Evolutionary conservation across 1,140 invertebrate species (phyloP).

Genomic region (Chironomus striatipennis): DNA sequence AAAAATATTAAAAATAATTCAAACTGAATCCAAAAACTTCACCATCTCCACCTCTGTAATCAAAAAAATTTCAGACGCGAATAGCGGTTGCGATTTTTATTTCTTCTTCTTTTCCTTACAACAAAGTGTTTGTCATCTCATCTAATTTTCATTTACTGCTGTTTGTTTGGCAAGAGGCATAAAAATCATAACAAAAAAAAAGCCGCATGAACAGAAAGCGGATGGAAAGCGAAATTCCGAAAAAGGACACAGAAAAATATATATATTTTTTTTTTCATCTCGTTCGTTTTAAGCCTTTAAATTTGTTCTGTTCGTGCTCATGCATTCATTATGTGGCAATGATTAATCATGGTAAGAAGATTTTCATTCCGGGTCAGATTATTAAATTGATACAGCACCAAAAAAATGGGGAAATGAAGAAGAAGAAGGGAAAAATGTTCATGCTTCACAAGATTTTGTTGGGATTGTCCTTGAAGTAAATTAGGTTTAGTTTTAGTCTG

Average conservation of each 20-base stretch:
- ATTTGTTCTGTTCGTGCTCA: constrained; percentile 8
- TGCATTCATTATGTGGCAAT: neutral
- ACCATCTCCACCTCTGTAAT: no score
- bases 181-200: neutral
- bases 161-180: neutral
- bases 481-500: no score
- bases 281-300: constrained; percentile 15
- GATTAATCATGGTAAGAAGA: neutral
- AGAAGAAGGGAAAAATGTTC: no score
- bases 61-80: no score
- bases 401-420: neutral
- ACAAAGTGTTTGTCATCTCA: neutral
- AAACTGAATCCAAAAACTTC: no score
- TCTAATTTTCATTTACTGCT: constrained; percentile 5
- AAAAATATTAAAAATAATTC: no score
- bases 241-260: neutral
- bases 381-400: constrained; percentile 19
- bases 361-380: neutral
- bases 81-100: neutral
- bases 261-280: neutral
- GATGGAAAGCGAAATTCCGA: neutral
- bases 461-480: no score
- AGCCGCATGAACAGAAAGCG: neutral
- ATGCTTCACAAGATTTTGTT: no score
- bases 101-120: neutral